Percentiles rank a stretch among this genome's conserved stretches.
Evolutionary conservation across 2,888 invertebrate species (phyloP).

Genomic region (Acleris sparsana): DNA sequence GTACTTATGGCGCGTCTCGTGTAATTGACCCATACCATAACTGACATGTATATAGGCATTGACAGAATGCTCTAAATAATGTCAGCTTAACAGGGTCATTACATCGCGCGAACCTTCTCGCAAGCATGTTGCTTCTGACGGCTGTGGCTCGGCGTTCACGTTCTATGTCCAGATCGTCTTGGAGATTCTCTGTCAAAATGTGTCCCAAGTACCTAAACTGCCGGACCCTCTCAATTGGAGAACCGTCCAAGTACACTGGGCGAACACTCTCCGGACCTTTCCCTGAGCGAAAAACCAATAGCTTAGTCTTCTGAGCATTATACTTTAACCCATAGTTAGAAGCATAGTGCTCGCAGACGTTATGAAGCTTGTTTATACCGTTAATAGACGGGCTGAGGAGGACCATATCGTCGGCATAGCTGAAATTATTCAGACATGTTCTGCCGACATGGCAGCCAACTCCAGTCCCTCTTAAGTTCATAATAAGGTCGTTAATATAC

Average conservation of each 20-base stretch:
- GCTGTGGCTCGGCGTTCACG: neutral
- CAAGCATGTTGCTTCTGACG: slow-evolving; percentile 6
- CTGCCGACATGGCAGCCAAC: neutral
- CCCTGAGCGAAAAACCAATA: slow-evolving; percentile 20
- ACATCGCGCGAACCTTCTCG: neutral
- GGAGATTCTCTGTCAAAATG: slow-evolving; percentile 16
- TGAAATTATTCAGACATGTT: slow-evolving; percentile 5
- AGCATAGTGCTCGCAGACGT: slow-evolving; percentile 19
- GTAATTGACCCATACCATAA: slow-evolving; percentile 3
- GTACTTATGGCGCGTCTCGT: neutral
- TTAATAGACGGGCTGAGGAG: slow-evolving; percentile 35
- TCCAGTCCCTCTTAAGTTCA: neutral
- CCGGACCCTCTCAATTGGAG: slow-evolving; percentile 12
- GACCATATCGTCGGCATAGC: slow-evolving; percentile 36
- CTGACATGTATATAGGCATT: slow-evolving; percentile 3
- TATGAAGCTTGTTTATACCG: slow-evolving; percentile 25
- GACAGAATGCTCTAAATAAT: neutral
- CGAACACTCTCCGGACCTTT: slow-evolving; percentile 20
- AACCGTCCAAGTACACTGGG: slow-evolving; percentile 4
- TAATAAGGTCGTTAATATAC: slow-evolving; percentile 30
- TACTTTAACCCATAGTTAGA: slow-evolving; percentile 15
- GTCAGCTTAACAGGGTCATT: neutral
- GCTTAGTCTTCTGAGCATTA: slow-evolving; percentile 19
- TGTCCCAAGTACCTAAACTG: slow-evolving; percentile 32
- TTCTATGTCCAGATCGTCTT: slow-evolving; percentile 24